phyloP scores from a whole-genome alignment of 2,113 vertebrate species.

The Strix aluco region DNA sequence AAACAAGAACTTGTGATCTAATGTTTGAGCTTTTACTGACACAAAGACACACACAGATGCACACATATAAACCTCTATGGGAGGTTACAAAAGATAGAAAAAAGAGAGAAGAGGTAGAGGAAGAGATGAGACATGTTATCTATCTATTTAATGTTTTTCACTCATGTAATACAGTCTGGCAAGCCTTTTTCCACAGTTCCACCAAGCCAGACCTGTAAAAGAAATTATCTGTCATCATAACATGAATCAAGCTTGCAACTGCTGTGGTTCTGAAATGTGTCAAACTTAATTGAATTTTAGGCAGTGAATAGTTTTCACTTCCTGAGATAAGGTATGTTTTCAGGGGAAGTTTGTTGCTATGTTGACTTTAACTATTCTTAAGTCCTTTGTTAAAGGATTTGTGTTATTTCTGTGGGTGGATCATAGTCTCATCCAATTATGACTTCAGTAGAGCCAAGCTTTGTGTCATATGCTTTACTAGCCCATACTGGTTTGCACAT shows the following conservation, averaged over 20 bases:
- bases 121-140: neutral
- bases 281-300: no score
- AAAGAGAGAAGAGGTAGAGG: neutral
- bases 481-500: conserved; percentile 4
- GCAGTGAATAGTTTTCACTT: no score
- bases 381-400: conserved; percentile 24
- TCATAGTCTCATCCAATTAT: conserved; percentile 36
- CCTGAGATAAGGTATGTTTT: no score
- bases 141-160: no score
- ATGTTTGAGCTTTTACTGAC: conserved; percentile 21
- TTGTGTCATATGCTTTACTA: neutral
- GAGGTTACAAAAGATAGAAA: neutral
- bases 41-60: neutral
- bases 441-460: conserved; percentile 31
- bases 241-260: no score
- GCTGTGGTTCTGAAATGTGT: no score
- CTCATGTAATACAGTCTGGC: no score
- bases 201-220: no score
- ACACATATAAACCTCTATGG: neutral
- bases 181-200: no score
- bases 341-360: no score
- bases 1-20: conserved; percentile 25
- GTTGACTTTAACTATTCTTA: neutral
- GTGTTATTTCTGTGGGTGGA: conserved; percentile 33
- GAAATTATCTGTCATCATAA: no score